phyloP scores from a whole-genome alignment of 2,888 invertebrate genomes.

The Eustalomyia histrio region DNA sequence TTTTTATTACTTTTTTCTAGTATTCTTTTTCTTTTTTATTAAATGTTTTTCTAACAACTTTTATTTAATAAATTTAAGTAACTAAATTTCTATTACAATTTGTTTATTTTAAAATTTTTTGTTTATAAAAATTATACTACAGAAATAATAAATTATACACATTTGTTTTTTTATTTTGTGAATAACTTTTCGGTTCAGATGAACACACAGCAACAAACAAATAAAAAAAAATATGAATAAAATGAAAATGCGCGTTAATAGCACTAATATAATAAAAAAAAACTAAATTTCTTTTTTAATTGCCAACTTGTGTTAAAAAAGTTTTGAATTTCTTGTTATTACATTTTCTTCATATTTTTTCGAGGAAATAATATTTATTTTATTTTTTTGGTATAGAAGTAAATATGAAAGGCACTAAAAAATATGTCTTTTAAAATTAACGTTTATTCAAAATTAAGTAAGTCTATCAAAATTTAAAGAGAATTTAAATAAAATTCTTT shows the following conservation, averaged over 20 bases:
- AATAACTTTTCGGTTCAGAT: background rate
- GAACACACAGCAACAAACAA: background rate
- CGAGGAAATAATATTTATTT: background rate
- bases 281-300: background rate
- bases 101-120: background rate
- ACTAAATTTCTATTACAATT: background rate
- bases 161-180: background rate
- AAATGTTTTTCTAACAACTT: background rate
- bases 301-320: background rate
- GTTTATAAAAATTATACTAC: background rate
- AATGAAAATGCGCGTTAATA: background rate
- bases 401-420: no score
- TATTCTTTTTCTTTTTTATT: background rate
- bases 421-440: no score
- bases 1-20: background rate
- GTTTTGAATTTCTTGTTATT: background rate
- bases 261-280: background rate
- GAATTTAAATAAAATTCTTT: no score
- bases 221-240: background rate
- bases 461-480: no score
- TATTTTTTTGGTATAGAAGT: no score
- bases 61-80: background rate
- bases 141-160: background rate
- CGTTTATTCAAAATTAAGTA: no score
- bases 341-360: background rate